These are phyloP conservation scores for Echinarachnius parma DNA, from an alignment of 53 echinoderm and acorn worm species.

Conservation along the genomic window DNA sequence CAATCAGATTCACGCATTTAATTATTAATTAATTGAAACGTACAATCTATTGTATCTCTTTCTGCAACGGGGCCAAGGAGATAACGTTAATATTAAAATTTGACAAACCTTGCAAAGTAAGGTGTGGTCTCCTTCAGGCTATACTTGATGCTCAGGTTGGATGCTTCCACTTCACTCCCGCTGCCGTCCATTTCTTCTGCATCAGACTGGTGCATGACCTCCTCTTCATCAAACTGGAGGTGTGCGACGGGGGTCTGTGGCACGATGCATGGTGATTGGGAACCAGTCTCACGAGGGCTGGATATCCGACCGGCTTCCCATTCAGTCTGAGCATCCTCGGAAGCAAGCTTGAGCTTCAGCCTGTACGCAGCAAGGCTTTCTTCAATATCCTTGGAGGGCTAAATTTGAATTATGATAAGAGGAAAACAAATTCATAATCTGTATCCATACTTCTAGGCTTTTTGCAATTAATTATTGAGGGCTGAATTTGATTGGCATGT, in stretches of 20 bases:
- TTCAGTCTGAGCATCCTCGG: not conserved
- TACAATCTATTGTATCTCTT: too few relatives aligned
- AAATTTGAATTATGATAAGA: too few relatives aligned
- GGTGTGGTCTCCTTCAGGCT: slow-evolving; percentile 82
- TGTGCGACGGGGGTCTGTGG: slow-evolving; percentile 37
- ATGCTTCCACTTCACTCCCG: not conserved
- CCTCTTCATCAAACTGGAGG: slow-evolving; percentile 2
- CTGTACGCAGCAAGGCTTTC: slow-evolving; percentile 47
- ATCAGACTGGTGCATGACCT: slow-evolving; percentile 40
- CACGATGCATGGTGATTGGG: not conserved
- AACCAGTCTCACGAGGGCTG: not conserved
- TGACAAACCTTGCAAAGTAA: slow-evolving; percentile 62
- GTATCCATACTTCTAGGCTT: too few relatives aligned
- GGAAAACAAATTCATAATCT: too few relatives aligned
- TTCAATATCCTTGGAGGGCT: slow-evolving; percentile 58
- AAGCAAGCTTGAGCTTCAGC: slow-evolving; percentile 29
- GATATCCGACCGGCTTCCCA: not conserved
- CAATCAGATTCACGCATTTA: too few relatives aligned
- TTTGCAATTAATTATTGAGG: too few relatives aligned
- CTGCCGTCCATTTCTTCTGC: not conserved
- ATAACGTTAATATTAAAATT: too few relatives aligned
- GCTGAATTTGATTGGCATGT: too few relatives aligned
- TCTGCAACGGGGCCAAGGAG: too few relatives aligned
- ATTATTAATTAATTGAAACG: too few relatives aligned
- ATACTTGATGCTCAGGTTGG: slow-evolving; percentile 41